Evolutionary conservation across 2,888 invertebrate genomes (phyloP).

Genomic region (Noctua comes): DNA sequence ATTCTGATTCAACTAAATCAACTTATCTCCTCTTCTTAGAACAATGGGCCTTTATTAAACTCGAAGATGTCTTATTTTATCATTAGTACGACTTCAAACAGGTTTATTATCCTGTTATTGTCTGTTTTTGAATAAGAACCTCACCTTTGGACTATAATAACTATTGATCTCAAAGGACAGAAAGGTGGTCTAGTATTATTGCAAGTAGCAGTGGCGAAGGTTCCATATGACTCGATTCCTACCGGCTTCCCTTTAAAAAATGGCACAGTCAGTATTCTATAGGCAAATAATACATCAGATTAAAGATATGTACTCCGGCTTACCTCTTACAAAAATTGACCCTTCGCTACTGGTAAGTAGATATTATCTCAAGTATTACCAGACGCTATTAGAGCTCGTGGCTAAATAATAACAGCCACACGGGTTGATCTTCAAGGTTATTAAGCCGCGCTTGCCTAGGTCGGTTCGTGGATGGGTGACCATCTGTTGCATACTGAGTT

Average conservation of each 20-base stretch:
- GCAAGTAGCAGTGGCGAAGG: too few relatives aligned
- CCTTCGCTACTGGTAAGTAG: too few relatives aligned
- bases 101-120: conserved; percentile 25
- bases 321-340: too few relatives aligned
- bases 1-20: conserved; percentile 43
- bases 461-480: not conserved
- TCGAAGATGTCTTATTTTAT: conserved; percentile 34
- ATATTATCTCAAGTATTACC: not conserved
- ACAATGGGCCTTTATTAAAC: conserved; percentile 40
- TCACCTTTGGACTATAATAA: conserved; percentile 1
- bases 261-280: too few relatives aligned
- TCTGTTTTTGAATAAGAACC: conserved; percentile 10
- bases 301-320: too few relatives aligned
- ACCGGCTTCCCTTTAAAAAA: too few relatives aligned
- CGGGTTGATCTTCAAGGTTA: not conserved
- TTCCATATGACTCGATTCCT: too few relatives aligned
- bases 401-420: not conserved
- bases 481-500: not conserved
- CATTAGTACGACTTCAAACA: conserved; percentile 21
- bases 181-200: not conserved
- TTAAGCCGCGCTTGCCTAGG: not conserved
- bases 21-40: conserved; percentile 43
- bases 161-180: not conserved
- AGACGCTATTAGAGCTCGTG: not conserved
- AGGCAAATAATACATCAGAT: too few relatives aligned